Evolutionary conservation across 2,113 vertebrate genomes (phyloP).

Genomic region (Xiphophorus hellerii): DNA sequence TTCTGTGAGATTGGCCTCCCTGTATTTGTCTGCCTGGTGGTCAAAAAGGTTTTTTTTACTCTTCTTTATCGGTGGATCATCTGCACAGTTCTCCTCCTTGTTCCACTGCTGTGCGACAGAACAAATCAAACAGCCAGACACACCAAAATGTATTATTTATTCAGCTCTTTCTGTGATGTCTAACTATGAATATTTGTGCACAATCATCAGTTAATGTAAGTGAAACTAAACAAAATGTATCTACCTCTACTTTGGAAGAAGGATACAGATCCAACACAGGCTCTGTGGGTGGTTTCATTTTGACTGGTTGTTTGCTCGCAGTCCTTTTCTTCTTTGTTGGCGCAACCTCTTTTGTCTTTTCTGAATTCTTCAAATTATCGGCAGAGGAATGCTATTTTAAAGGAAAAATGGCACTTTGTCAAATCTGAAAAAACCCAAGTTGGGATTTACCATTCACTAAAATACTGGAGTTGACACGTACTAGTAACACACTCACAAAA

Average conservation of each 20-base stretch:
- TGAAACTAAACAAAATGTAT: not conserved
- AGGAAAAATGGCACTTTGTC: not conserved
- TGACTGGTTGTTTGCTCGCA: slow-evolving; percentile 10
- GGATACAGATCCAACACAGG: slow-evolving; percentile 27
- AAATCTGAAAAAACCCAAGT: not conserved
- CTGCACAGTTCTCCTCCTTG: slow-evolving; percentile 15
- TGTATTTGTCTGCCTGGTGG: not conserved
- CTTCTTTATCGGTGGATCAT: slow-evolving; percentile 23
- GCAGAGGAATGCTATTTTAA: slow-evolving; percentile 22
- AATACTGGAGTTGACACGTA: not conserved
- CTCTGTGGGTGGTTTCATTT: slow-evolving; percentile 16
- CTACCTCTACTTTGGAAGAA: slow-evolving; percentile 46
- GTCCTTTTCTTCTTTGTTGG: slow-evolving; percentile 32
- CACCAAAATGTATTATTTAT: not conserved
- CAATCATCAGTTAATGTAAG: not conserved
- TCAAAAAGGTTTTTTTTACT: slow-evolving; percentile 14
- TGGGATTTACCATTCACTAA: not conserved
- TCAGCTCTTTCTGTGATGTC: not conserved
- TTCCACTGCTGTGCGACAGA: slow-evolving; percentile 2
- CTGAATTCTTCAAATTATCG: slow-evolving; percentile 4
- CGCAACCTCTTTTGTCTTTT: slow-evolving; percentile 5
- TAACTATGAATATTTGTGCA: not conserved
- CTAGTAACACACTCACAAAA: not conserved
- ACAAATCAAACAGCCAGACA: slow-evolving; percentile 12
- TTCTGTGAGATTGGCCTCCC: slow-evolving; percentile 20